These are phyloP conservation scores for Cephalopholis sonnerati DNA, from an alignment of 2,113 vertebrate species.

Conservation along the genomic window DNA sequence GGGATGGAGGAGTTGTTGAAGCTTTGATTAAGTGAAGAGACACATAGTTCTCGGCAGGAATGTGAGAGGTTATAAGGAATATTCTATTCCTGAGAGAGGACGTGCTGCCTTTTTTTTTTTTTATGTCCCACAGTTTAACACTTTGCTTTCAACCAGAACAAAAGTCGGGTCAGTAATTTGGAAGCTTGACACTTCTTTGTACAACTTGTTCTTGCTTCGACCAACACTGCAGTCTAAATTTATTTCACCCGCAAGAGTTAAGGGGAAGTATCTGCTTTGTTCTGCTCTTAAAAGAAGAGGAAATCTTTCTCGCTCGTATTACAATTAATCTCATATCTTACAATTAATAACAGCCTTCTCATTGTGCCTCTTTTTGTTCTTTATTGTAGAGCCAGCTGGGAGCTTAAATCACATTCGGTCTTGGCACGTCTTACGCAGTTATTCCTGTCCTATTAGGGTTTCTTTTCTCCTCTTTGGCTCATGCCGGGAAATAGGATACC, in stretches of 20 bases:
- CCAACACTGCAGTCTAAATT: not conserved
- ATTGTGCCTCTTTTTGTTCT: conserved; percentile 17
- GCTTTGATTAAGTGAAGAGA: conserved; percentile 48
- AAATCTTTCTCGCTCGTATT: not conserved
- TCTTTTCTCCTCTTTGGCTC: conserved; percentile 49
- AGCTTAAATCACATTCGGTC: conserved; percentile 36
- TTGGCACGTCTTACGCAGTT: conserved; percentile 14
- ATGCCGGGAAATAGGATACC: conserved; percentile 46
- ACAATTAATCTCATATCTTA: conserved; percentile 9
- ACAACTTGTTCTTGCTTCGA: conserved; percentile 16
- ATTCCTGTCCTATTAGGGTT: conserved; percentile 49
- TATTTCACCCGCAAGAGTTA: conserved; percentile 1
- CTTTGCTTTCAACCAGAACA: not conserved
- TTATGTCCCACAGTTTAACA: not conserved
- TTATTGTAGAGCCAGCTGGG: not conserved
- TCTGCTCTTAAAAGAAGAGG: conserved; percentile 27
- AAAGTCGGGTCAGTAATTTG: not conserved
- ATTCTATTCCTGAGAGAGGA: not conserved
- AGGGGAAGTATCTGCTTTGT: conserved; percentile 34
- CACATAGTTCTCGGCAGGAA: conserved; percentile 29
- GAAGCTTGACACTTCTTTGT: not conserved
- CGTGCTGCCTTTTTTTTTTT: not conserved
- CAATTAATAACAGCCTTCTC: conserved; percentile 19
- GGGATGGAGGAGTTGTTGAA: conserved; percentile 5
- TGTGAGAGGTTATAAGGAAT: conserved; percentile 6